Evolutionary conservation across 2,113 vertebrate genomes (phyloP).

Genomic region (Climacteris rufus): DNA sequence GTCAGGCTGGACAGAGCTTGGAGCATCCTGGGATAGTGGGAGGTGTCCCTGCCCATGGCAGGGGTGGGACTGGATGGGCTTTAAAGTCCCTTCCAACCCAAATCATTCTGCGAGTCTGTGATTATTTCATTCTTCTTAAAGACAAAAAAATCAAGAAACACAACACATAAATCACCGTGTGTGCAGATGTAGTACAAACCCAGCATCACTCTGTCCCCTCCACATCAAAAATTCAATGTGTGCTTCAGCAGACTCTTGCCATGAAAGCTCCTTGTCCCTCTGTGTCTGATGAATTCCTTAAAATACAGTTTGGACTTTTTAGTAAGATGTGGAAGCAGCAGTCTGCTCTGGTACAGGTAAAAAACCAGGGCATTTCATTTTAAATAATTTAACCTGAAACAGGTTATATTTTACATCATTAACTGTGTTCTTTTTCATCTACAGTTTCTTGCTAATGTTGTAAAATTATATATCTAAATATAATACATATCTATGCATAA

Average conservation of each 20-base stretch:
- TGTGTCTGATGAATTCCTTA: neutral
- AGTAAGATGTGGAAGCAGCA: neutral
- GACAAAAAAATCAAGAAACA: neutral
- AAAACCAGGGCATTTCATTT: neutral
- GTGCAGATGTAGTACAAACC: neutral
- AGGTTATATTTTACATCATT: neutral
- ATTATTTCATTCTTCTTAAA: neutral
- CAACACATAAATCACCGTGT: neutral
- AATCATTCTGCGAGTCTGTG: neutral
- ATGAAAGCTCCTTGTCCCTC: neutral
- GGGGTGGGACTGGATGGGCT: neutral
- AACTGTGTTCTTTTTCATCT: neutral
- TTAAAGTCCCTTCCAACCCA: neutral
- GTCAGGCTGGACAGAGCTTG: accelerated
- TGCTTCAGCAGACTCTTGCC: neutral
- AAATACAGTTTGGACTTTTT: neutral
- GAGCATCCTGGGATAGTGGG: accelerated
- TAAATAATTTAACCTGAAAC: neutral
- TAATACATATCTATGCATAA: neutral
- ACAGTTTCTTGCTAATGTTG: neutral
- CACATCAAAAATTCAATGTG: neutral
- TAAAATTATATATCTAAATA: neutral
- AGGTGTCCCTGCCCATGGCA: neutral
- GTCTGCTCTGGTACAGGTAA: neutral
- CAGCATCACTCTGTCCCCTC: neutral